These are phyloP conservation scores for Perca schrenkii DNA, from an alignment of 2,113 vertebrate species.

Conservation along the genomic window DNA sequence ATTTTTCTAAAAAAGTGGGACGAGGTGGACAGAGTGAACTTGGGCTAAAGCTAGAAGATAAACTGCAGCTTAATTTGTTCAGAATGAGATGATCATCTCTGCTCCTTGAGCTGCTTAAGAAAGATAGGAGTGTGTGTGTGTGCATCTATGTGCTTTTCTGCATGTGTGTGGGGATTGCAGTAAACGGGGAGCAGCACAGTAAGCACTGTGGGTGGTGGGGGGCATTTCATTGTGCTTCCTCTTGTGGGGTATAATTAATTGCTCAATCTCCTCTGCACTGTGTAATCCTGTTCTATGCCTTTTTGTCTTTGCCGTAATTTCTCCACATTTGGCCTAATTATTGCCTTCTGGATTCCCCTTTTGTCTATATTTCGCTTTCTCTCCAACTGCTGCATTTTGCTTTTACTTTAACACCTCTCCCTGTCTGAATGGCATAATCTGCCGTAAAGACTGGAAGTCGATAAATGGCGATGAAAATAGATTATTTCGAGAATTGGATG, in stretches of 20 bases:
- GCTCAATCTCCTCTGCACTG: slow-evolving; percentile 67
- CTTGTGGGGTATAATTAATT: slow-evolving; percentile 74
- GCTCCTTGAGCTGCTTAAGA: slow-evolving; percentile 58
- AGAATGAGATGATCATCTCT: slow-evolving; percentile 56
- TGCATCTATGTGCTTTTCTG: not conserved
- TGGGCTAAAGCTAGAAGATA: slow-evolving; percentile 41
- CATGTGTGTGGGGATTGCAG: slow-evolving; percentile 19
- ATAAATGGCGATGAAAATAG: slow-evolving; percentile 11
- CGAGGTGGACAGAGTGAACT: not conserved
- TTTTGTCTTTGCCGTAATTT: slow-evolving; percentile 69
- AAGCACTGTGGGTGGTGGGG: slow-evolving; percentile 43
- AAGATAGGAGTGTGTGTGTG: slow-evolving; percentile 25
- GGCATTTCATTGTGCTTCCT: slow-evolving; percentile 69
- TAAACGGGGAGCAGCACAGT: slow-evolving; percentile 32
- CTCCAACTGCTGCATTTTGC: slow-evolving; percentile 42
- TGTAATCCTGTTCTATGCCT: slow-evolving; percentile 65
- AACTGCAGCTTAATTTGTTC: slow-evolving; percentile 56
- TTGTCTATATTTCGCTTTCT: slow-evolving; percentile 32
- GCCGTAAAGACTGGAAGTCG: not conserved
- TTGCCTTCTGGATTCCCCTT: slow-evolving; percentile 61
- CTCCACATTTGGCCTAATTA: slow-evolving; percentile 72
- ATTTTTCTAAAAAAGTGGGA: not conserved
- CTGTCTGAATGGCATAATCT: slow-evolving; percentile 30
- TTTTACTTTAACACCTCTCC: slow-evolving; percentile 14
- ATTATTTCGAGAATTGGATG: slow-evolving; percentile 2